Base-by-base conservation (phyloP, 1,140 invertebrate genomes). In the Ditylenchus dipsaci region DNA sequence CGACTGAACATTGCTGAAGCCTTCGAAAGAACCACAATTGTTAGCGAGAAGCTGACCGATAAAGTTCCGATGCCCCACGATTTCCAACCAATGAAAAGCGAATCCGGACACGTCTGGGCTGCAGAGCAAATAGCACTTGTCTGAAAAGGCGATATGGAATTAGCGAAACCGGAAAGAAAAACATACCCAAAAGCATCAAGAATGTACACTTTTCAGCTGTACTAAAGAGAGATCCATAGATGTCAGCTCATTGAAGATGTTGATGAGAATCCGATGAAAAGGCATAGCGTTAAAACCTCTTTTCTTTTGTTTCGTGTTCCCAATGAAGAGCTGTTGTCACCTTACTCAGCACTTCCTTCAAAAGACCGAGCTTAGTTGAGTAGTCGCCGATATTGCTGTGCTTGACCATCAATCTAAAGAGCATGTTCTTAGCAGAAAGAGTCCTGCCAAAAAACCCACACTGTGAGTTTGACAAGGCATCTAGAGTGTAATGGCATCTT, bases 51-150 rank as follows among this genome's bases (percentile, higher is more conserved):
- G 64, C 92, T 86, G 17, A 92, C 92, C 72, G 11, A 91, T 83
- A n/a, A 98, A 97, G 0, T 93, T 90, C 47, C 95, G 87, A 84
- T 98, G 94, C 0, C 93, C 78, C 3, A 98, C 90, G 23, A 98
- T 86, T 84, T 98, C 95, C 45, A 98, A 84, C 95, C 96, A 98
- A 13, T 95, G 91, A 84, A 94, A 98, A 58, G 92, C 91, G 85
- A 98, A 98, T 0, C 91, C 93, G 0, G 95, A 91, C 92, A 78
- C 93, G 90, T n/a, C 88, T n/a, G 17, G 95, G 95, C 66, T 90
- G 86, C 60, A 97, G 29, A 3, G 17, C 29, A 29, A 33, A 61
- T 5, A 61, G 27, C 27, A 29, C n/a, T 17, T 61, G n/a, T 27
- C 59, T 61, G n/a, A n/a, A n/a, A n/a, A n/a, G n/a, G n/a, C n/a